Evolutionary conservation across 2,888 invertebrate genomes (phyloP), one percentile per base, ranked within the genome.

Genomic region (Ophion obscuratus): DNA sequence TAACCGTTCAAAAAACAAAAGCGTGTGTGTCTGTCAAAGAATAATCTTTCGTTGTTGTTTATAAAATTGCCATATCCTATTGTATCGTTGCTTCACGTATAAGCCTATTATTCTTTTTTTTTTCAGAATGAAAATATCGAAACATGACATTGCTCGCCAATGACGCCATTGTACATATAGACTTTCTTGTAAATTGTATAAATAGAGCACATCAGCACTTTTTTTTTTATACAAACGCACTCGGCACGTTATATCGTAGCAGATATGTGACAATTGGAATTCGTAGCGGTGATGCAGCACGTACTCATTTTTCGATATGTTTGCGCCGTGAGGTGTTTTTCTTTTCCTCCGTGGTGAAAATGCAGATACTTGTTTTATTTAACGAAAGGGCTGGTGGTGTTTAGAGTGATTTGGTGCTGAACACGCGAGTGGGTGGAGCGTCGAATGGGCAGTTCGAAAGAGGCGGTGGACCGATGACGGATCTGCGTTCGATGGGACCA

Each of bases 391-490:
- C 27, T 74, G 76, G 40, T 78, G 59, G 59, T 88, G 66, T 87
- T 90, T 90, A 92, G 92, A 91, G 87, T 82, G 88, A 91, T 87
- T 87, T 87, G 78, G 84, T 88, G 87, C 85, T 89, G 82, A 90
- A 89, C 78, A 90, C 90, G 75, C 89, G 88, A 89, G 88, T 87
- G 88, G 88, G 89, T 68, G 85, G 88, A n/a, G 71, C 83, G 59
- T 57, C 83, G 27, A 86, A 82, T 77, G 64, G 87, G n/a, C 78
- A 81, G n/a, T 76, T 70, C 27, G 66, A 77, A 66, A 84, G 76
- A 68, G 64, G 47, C 67, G 88, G 83, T 10, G 79, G 77, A 76
- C 83, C 80, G 82, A 75, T 86, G 76, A 81, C 81, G 70, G 59
- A 71, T 5, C 78, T 73, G 83, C 83, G 76, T 44, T 36, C 79